phyloP scores from a whole-genome alignment of 2,888 invertebrate species.

The Drosophila melanosoma region DNA sequence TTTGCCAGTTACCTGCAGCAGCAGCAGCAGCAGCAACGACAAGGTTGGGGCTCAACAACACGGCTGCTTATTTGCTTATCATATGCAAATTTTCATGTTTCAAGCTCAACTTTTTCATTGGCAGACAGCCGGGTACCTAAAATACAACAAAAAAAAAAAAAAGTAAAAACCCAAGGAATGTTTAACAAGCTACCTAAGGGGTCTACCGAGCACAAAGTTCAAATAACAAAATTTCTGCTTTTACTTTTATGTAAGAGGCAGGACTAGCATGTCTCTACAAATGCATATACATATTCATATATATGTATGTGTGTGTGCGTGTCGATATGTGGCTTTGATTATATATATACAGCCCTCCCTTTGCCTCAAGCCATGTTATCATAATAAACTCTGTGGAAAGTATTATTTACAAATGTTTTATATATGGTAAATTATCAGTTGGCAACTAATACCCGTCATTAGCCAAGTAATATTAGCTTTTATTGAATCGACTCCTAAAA shows the following conservation, averaged over 20 bases:
- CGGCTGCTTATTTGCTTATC: slow-evolving; percentile 75
- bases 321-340: slow-evolving; percentile 49
- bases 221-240: slow-evolving; percentile 74
- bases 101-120: slow-evolving; percentile 67
- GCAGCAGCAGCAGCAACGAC: slow-evolving; percentile 32
- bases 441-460: slow-evolving; percentile 9
- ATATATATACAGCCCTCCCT: slow-evolving; percentile 35
- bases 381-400: slow-evolving; percentile 35
- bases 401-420: slow-evolving; percentile 43
- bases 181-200: slow-evolving; percentile 79
- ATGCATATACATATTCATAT: slow-evolving; percentile 14
- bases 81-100: slow-evolving; percentile 78
- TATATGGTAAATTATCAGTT: slow-evolving; percentile 6
- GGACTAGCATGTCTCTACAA: slow-evolving; percentile 29
- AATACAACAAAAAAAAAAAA: slow-evolving; percentile 23
- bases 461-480: slow-evolving; percentile 11
- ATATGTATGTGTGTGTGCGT: background rate
- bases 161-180: slow-evolving; percentile 67
- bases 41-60: slow-evolving; percentile 37
- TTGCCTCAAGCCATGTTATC: slow-evolving; percentile 33
- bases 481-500: slow-evolving; percentile 14
- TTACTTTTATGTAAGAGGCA: slow-evolving; percentile 54
- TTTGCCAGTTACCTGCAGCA: slow-evolving; percentile 66
- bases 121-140: slow-evolving; percentile 12
- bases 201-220: slow-evolving; percentile 65